Evolutionary conservation across 2,888 invertebrate genomes (phyloP).

Genomic region (Troides oblongomaculatus): DNA sequence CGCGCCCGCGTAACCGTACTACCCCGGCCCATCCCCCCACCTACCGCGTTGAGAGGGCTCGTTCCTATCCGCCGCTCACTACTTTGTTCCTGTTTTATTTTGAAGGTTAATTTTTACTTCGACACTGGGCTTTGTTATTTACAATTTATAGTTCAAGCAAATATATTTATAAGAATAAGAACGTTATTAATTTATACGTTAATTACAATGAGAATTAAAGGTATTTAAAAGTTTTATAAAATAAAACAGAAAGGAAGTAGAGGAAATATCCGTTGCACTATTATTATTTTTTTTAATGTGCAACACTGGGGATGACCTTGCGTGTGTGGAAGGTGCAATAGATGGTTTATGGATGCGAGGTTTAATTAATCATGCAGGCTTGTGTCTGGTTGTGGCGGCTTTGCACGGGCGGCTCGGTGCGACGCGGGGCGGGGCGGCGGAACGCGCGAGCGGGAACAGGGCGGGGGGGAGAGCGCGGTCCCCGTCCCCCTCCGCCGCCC

Average conservation of each 20-base stretch:
- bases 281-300: neutral
- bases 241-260: neutral
- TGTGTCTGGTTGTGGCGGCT: conserved; percentile 58
- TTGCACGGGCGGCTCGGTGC: conserved; percentile 47
- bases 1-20: conserved; percentile 58
- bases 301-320: conserved; percentile 70
- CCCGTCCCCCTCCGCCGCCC: no score
- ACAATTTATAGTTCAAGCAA: neutral
- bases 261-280: neutral
- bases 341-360: conserved; percentile 53
- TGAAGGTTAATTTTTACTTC: conserved; percentile 76
- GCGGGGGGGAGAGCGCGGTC: conserved; percentile 32
- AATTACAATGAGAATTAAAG: neutral
- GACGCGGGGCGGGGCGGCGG: conserved; percentile 36
- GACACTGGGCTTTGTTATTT: conserved; percentile 39
- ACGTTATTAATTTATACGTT: neutral
- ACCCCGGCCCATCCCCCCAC: conserved; percentile 47
- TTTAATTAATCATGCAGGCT: conserved; percentile 75
- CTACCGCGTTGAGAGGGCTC: conserved; percentile 55
- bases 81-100: conserved; percentile 77
- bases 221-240: neutral
- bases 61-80: conserved; percentile 66
- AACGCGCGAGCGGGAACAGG: conserved; percentile 34
- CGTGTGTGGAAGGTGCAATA: conserved; percentile 63
- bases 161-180: neutral